Base-by-base conservation (phyloP, 2,888 invertebrate genomes). In the Gibbula magus region DNA sequence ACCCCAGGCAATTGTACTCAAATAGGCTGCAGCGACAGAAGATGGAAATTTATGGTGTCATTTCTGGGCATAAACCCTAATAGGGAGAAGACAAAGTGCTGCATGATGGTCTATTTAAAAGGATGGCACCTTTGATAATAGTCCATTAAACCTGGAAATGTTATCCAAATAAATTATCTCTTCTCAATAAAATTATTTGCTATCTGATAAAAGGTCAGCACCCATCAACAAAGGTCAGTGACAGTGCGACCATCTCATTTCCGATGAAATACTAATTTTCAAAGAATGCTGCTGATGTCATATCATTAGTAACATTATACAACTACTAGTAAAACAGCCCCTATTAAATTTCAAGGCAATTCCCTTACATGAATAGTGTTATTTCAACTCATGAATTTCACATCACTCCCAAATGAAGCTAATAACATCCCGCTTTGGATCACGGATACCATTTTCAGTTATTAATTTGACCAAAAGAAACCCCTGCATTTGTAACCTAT, bases 161-260 rank as follows among this genome's bases (percentile, higher is more conserved):
- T 32, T 75, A 52, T 52, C 75, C 51, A 75, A 75, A 75, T 25
- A 75, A 22, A 75, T 52, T 52, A 75, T 22, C 75, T 29, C 75
- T 52, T 25, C 52, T 52, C 51, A 75, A 75, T 52, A 75, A 75
- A 75, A 75, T 13, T 51, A 75, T 25, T 52, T 51, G 39, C 35
- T 70, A 70, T 70, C 70, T 70, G 70, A 35, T 70, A 70, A 32
- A 70, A 70, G 39, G 39, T 70, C 35, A 70, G 20, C 20, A 10
- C 70, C n/a, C 35, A 39, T 39, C 70, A 29, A 70, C 35, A 70
- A 70, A 70, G 70, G 70, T 35, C 70, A 32, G 32, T 35, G 70
- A 20, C 35, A 70, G 18, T 32, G 18, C 18, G 35, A 16, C 70
- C 22, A 56, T 20, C 56, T 56, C 56, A 56, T 56, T 56, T 56